Percentiles rank a stretch among this genome's conserved stretches.
These are phyloP conservation scores for Chrysemys picta DNA, from an alignment of 2,113 vertebrate species.

Conservation along the genomic window DNA sequence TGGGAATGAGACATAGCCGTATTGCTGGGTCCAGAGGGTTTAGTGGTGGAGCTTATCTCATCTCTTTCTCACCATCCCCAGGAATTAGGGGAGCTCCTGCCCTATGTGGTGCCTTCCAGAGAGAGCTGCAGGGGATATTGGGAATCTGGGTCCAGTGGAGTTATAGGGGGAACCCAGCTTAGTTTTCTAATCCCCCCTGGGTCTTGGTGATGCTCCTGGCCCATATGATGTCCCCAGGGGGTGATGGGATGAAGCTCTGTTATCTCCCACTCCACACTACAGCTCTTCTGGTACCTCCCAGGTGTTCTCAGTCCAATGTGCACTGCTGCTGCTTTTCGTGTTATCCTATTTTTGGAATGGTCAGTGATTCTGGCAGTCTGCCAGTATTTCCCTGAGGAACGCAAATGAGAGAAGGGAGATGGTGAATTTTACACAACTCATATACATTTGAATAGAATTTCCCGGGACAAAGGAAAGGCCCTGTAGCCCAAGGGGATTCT, in stretches of 20 bases:
- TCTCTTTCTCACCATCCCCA: not conserved
- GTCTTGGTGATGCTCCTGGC: not conserved
- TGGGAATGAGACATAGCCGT: not conserved
- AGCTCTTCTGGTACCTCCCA: not conserved
- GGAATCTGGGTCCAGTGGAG: not conserved
- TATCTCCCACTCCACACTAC: not conserved
- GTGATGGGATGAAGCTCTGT: not conserved
- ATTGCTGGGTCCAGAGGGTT: not conserved
- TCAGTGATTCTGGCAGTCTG: not conserved
- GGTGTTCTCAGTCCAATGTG: not conserved
- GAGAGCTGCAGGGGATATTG: not conserved
- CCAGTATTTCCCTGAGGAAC: not conserved
- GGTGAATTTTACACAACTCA: not conserved
- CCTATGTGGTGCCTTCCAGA: not conserved
- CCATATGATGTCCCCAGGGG: not conserved
- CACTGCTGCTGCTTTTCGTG: not conserved
- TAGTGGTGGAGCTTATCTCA: not conserved
- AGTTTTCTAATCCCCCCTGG: not conserved
- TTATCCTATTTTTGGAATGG: not conserved
- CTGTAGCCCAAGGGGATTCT: not conserved
- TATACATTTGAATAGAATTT: not conserved
- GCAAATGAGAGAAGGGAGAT: accelerated
- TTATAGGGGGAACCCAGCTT: not conserved
- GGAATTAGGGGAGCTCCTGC: not conserved
- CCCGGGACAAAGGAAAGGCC: not conserved